Percentiles rank a stretch among this genome's conserved stretches.
Conservation (phyloP, 2,888 invertebrate genomes). For the Drosophila anomalata region DNA sequence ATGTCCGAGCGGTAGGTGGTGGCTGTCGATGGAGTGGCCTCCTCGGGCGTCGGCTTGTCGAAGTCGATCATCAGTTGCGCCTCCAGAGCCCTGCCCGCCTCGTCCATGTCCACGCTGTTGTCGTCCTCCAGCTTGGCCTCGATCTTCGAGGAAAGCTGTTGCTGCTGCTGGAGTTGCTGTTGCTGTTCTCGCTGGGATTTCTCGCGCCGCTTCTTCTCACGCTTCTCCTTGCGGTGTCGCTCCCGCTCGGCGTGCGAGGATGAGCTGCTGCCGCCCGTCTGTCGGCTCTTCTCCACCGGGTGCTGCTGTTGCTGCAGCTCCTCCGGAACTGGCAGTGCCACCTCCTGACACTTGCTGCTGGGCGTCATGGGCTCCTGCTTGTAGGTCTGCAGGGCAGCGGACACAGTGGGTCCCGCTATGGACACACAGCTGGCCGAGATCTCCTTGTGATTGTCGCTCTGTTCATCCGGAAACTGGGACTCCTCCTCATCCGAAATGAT, state of each 20-base stretch:
- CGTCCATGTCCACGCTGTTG: slow-evolving; percentile 91
- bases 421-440: slow-evolving; percentile 37
- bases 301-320: slow-evolving; percentile 63
- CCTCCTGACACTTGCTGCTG: slow-evolving; percentile 46
- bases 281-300: slow-evolving; percentile 35
- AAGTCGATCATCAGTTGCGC: slow-evolving; percentile 90
- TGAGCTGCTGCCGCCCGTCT: slow-evolving; percentile 24
- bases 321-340: slow-evolving; percentile 69
- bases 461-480: slow-evolving; percentile 76
- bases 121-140: slow-evolving; percentile 85
- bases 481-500: slow-evolving; percentile 90
- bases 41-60: slow-evolving; percentile 84
- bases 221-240: slow-evolving; percentile 85
- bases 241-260: slow-evolving; percentile 79
- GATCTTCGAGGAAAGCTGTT: slow-evolving; percentile 48
- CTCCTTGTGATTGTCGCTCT: slow-evolving; percentile 59
- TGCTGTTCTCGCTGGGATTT: slow-evolving; percentile 81
- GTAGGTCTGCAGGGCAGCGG: slow-evolving; percentile 83
- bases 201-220: slow-evolving; percentile 87
- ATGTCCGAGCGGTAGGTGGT: slow-evolving; percentile 83
- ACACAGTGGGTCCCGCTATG: slow-evolving; percentile 81
- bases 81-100: slow-evolving; percentile 92
- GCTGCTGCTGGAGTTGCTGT: slow-evolving; percentile 54
- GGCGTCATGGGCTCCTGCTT: slow-evolving; percentile 76
- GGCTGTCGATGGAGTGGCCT: slow-evolving; percentile 82